Evolutionary conservation across 2,797 vertebrate genomes (phyloP).

Genomic region (Gallinago stenura): DNA sequence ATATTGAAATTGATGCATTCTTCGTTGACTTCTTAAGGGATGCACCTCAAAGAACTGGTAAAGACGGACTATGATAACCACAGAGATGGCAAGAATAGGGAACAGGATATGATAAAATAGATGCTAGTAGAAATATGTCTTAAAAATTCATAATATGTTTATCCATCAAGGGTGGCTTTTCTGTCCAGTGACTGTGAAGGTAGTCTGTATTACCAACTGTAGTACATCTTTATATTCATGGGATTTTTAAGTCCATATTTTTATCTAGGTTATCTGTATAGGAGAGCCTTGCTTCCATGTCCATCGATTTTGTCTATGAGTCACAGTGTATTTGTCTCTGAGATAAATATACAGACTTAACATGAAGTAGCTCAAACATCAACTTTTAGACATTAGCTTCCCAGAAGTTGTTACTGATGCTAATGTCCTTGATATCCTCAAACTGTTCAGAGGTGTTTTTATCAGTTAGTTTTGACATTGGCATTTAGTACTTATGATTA

Average conservation of each 20-base stretch:
- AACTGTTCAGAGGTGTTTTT: not conserved
- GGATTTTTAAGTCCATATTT: not conserved
- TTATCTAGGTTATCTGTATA: not conserved
- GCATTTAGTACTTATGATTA: not conserved
- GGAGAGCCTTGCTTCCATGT: not conserved
- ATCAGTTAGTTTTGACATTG: not conserved
- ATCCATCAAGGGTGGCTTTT: not conserved
- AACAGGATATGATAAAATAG: not conserved
- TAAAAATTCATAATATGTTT: not conserved
- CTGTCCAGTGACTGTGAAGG: not conserved
- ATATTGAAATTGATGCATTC: constrained; percentile 81
- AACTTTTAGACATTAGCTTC: not conserved
- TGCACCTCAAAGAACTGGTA: constrained; percentile 89
- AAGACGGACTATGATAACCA: not conserved
- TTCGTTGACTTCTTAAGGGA: constrained; percentile 96
- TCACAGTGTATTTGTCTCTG: not conserved
- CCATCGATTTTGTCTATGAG: not conserved
- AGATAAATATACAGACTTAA: not conserved
- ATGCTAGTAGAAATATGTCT: not conserved
- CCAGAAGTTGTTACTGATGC: not conserved
- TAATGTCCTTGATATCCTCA: not conserved
- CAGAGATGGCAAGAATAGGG: not conserved
- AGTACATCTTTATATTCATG: not conserved
- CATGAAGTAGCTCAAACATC: not conserved
- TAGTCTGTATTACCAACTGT: not conserved